phyloP scores from a whole-genome alignment of 2,888 invertebrate genomes.

The Hylaea fasciaria region DNA sequence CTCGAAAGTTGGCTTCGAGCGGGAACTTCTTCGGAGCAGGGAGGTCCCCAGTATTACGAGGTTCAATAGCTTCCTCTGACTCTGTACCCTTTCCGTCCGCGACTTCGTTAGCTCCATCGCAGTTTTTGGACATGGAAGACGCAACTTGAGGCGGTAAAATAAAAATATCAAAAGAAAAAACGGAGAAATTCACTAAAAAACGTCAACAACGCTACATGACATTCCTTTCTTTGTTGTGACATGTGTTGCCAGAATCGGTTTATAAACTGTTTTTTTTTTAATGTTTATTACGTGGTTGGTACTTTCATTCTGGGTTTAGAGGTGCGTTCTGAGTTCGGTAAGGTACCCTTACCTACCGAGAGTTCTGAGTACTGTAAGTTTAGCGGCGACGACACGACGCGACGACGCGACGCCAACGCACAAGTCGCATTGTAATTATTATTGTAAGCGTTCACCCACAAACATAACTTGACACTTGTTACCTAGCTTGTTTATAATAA shows the following conservation, averaged over 20 bases:
- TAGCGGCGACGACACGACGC: too few species aligned
- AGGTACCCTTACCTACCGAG: too few species aligned
- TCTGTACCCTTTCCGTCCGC: constrained; percentile 29
- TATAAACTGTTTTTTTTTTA: neutral
- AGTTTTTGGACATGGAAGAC: constrained; percentile 56
- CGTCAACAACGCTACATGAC: constrained; percentile 62
- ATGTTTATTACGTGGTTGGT: too few species aligned
- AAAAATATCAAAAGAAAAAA: constrained; percentile 61
- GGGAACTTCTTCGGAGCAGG: constrained; percentile 46
- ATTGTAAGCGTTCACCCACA: too few species aligned
- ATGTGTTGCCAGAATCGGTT: too few species aligned
- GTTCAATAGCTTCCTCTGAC: constrained; percentile 37
- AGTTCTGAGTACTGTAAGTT: too few species aligned
- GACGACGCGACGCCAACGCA: too few species aligned
- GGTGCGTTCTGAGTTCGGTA: too few species aligned
- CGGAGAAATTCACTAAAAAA: constrained; percentile 44
- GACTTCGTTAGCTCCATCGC: constrained; percentile 56
- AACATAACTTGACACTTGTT: too few species aligned
- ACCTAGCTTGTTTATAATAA: too few species aligned
- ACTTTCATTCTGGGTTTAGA: too few species aligned
- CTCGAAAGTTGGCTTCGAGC: constrained; percentile 55
- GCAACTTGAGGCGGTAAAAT: constrained; percentile 51
- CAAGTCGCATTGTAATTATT: too few species aligned
- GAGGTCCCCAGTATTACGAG: constrained; percentile 28
- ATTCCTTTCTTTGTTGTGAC: neutral